Conservation (phyloP, 2,888 invertebrate genomes). For the Drosophila colorata region DNA sequence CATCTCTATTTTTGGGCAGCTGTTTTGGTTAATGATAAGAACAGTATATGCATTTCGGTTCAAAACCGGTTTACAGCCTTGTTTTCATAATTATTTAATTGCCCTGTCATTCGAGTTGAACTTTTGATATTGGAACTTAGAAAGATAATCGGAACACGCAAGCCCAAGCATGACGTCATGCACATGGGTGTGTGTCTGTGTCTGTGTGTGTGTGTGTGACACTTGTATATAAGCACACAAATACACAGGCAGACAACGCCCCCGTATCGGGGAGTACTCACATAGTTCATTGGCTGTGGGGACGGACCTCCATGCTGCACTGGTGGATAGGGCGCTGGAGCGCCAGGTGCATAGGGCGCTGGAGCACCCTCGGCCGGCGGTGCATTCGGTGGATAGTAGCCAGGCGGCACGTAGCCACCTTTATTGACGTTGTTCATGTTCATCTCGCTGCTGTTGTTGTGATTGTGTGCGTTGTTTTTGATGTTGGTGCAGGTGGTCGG, state of each 20-base stretch:
- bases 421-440: constrained; percentile 81
- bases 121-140: too few relatives aligned
- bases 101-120: too few relatives aligned
- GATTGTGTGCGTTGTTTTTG: constrained; percentile 29
- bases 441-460: constrained; percentile 32
- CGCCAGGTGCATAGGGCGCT: constrained; percentile 23
- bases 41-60: too few relatives aligned
- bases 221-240: too few relatives aligned
- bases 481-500: constrained; percentile 23
- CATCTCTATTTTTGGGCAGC: background rate
- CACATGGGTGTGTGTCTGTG: background rate
- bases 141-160: background rate
- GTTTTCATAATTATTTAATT: too few relatives aligned
- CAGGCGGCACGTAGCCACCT: constrained; percentile 83
- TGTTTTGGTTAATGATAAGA: too few relatives aligned
- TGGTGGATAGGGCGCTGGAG: constrained; percentile 37
- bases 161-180: constrained; percentile 15
- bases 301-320: constrained; percentile 17
- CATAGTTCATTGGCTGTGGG: constrained; percentile 68
- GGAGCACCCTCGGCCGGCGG: constrained; percentile 65
- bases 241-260: constrained; percentile 18
- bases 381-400: constrained; percentile 71
- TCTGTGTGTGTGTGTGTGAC: background rate
- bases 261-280: constrained; percentile 57
- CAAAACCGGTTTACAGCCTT: too few relatives aligned